Evolutionary conservation across 1,140 invertebrate genomes (phyloP).

Genomic region (Seison nebaliae): DNA sequence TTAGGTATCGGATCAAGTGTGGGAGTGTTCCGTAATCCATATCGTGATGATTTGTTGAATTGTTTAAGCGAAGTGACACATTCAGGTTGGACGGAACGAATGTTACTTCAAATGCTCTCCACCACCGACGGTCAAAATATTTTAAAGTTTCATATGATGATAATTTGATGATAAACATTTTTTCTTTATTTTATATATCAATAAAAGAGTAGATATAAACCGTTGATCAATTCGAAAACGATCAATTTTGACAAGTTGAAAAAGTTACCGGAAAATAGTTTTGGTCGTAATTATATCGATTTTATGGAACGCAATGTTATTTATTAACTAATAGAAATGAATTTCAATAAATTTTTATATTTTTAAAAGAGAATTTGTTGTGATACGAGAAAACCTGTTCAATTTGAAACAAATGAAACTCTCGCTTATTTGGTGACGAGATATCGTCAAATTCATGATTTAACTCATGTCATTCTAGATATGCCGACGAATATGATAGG

Average conservation of each 20-base stretch:
- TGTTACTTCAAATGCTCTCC: constrained; percentile 39
- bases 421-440: constrained; percentile 82
- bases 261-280: constrained; percentile 43
- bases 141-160: constrained; percentile 25
- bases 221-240: constrained; percentile 54
- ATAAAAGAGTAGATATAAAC: constrained; percentile 41
- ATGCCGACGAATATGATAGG: constrained; percentile 89
- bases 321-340: neutral
- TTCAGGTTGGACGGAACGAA: constrained; percentile 37
- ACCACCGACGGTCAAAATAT: constrained; percentile 43
- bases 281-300: constrained; percentile 53
- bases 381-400: constrained; percentile 55
- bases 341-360: constrained; percentile 13
- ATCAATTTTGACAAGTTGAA: constrained; percentile 46
- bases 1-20: constrained; percentile 49
- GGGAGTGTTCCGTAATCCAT: constrained; percentile 43
- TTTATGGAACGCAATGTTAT: constrained; percentile 39
- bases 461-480: constrained; percentile 58
- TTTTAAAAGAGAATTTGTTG: constrained; percentile 52
- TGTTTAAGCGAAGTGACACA: constrained; percentile 67
- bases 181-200: constrained; percentile 12
- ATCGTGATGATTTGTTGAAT: constrained; percentile 48
- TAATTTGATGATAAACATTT: neutral
- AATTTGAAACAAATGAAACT: constrained; percentile 64
- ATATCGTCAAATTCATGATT: constrained; percentile 79